phyloP scores from a whole-genome alignment of 2,113 vertebrate species.

The Mus spicilegus region DNA sequence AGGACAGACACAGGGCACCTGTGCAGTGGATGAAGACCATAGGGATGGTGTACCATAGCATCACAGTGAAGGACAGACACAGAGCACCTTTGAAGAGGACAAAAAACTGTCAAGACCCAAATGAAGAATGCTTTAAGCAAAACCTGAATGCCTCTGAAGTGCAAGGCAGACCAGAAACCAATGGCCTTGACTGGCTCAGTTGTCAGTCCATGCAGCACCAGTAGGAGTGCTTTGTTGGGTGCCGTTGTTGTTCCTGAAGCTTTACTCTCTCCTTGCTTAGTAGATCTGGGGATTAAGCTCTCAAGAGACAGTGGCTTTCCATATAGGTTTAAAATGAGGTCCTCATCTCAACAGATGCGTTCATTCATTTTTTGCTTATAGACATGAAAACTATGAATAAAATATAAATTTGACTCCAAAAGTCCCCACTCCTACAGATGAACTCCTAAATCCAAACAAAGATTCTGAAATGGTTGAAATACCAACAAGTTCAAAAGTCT shows the following conservation, averaged over 20 bases:
- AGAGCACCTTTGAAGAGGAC: no score
- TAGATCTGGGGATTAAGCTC: not conserved
- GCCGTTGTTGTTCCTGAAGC: not conserved
- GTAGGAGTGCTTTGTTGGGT: not conserved
- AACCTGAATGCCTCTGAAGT: not conserved
- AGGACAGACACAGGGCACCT: no score
- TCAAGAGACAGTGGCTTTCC: not conserved
- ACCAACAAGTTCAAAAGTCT: not conserved
- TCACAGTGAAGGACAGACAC: no score
- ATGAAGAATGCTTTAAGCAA: not conserved
- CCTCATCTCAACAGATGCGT: not conserved
- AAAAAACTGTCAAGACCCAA: not conserved
- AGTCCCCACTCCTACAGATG: not conserved
- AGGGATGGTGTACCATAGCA: no score
- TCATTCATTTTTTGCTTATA: not conserved
- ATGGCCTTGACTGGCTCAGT: no score
- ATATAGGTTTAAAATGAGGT: not conserved
- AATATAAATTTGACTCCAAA: not conserved
- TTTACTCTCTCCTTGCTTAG: not conserved
- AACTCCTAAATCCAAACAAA: not conserved
- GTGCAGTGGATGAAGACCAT: no score
- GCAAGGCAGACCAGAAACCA: not conserved
- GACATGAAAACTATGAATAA: not conserved
- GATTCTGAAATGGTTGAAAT: not conserved
- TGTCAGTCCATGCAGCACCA: no score